phyloP scores from a whole-genome alignment of 2,113 vertebrate species.

The Atrichornis clamosus region DNA sequence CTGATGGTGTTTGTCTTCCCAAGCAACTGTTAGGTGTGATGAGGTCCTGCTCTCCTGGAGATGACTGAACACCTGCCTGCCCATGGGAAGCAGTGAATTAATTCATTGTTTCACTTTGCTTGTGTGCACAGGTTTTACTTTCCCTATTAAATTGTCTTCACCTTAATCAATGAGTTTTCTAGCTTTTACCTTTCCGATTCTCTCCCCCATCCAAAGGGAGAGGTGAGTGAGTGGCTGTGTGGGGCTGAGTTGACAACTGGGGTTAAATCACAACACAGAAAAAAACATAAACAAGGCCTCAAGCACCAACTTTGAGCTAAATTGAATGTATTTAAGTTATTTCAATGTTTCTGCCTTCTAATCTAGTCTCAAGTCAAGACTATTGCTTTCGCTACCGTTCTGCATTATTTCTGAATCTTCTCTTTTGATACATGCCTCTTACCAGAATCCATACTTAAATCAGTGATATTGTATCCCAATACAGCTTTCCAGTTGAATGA shows the following conservation, averaged over 20 bases:
- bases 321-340: background rate
- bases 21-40: background rate
- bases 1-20: background rate
- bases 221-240: background rate
- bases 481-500: background rate
- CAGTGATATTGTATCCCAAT: background rate
- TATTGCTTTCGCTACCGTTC: background rate
- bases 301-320: background rate
- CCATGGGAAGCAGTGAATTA: background rate
- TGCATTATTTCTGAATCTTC: background rate
- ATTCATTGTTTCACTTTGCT: background rate
- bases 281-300: background rate
- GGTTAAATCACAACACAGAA: background rate
- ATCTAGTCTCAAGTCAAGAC: background rate
- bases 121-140: background rate
- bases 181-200: background rate
- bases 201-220: background rate
- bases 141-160: background rate
- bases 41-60: background rate
- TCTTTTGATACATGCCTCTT: background rate
- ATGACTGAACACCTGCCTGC: background rate
- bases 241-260: background rate
- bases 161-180: background rate
- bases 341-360: background rate
- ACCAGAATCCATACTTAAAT: background rate